Base-by-base conservation (phyloP, 2,113 vertebrate species). In the Dicerorhinus sumatrensis region DNA sequence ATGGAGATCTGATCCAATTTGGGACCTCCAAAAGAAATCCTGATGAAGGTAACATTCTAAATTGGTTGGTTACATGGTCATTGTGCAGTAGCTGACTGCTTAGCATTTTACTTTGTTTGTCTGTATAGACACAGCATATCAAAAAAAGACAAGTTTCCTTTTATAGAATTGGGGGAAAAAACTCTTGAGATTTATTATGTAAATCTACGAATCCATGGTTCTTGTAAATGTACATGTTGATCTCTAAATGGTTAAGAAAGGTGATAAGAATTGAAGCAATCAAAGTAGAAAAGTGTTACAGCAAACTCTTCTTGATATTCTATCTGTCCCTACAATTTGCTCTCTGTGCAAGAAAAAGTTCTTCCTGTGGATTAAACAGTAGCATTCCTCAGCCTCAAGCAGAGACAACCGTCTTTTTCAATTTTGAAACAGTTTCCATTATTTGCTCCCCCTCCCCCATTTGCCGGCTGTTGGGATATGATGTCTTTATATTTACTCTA, bases 181-280 rank as follows among this genome's bases (percentile, higher is more conserved):
- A 23, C 4, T 33, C 51, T 21, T 81, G 62, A 86, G 70, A 33
- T 65, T 69, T 70, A 51, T 82, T 62, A 51, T 33, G 33, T 27
- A 75, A 92, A 81, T 33, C 21, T 18, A 79, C 7, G 86, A 86
- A 80, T 42, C 6, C 29, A 46, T 33, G 3, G 58, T 89, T 96
- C 85, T 51, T 88, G 17, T 62, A 93, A 96, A 48, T 29, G 20
- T 27, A 60, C 8, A 21, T 4, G 36, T 76, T 96, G 83, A 97
- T 97, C 97, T 97, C 65, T 63, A 92, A 98, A 89, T 88, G 48
- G 69, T n/a, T 73, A 95, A 21, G 85, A 95, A 95, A 94, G 96
- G 67, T 58, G 25, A 89, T 1, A 73, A 63, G 42, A 2, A 39
- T 8, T 54, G 20, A 97, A 92, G 36, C 67, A 69, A 85, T 42